phyloP scores from a whole-genome alignment of 2,113 vertebrate species.

The Eretmochelys imbricata region DNA sequence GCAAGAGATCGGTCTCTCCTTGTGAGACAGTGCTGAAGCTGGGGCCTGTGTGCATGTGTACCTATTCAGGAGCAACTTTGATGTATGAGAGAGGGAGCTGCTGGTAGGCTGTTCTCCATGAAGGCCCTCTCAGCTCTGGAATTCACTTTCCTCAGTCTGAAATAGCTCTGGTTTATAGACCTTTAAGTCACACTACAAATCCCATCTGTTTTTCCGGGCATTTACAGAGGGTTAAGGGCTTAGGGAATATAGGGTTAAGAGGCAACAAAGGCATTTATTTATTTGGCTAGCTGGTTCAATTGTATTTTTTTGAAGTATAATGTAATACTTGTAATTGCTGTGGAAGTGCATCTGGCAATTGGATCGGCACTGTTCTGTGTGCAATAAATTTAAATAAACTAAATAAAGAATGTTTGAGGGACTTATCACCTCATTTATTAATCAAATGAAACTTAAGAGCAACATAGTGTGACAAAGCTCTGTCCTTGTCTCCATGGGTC shows the following conservation, averaged over 20 bases:
- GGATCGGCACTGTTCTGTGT: neutral
- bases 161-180: neutral
- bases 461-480: neutral
- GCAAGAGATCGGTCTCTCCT: fast-evolving
- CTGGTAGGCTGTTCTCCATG: fast-evolving
- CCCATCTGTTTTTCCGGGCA: neutral
- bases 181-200: conserved; percentile 2
- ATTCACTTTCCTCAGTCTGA: neutral
- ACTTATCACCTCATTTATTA: conserved; percentile 24
- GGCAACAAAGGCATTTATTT: conserved; percentile 19
- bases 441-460: conserved; percentile 1
- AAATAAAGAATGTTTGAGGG: neutral
- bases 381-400: neutral
- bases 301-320: neutral
- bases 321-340: neutral
- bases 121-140: neutral
- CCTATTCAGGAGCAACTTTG: fast-evolving
- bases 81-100: fast-evolving
- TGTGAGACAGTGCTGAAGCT: neutral
- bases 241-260: conserved; percentile 40
- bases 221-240: conserved; percentile 23
- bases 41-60: fast-evolving
- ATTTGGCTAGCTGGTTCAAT: neutral
- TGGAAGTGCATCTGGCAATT: neutral
- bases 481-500: too few relatives aligned